phyloP scores from a whole-genome alignment of 2,888 invertebrate species.

The Polymixis lichenea region DNA sequence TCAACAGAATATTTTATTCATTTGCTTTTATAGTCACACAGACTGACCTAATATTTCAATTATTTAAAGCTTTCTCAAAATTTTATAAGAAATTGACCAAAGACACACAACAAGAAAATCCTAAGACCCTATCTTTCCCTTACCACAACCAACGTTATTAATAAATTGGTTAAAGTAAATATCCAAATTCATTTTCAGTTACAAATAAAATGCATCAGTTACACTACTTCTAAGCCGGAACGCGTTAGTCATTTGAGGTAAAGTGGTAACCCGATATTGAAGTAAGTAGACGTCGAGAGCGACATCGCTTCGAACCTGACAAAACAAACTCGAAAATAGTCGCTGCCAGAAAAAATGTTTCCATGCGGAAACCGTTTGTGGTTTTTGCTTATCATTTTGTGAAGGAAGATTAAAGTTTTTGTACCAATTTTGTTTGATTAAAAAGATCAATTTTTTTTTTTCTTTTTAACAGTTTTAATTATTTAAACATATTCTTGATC shows the following conservation, averaged over 20 bases:
- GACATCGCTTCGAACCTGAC: conserved; percentile 81
- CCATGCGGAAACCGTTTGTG: conserved; percentile 58
- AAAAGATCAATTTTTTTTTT: too few relatives aligned
- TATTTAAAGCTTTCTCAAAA: too few relatives aligned
- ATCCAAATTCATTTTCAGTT: conserved; percentile 16
- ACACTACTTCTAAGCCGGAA: conserved; percentile 60
- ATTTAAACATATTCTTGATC: neutral
- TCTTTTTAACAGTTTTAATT: neutral
- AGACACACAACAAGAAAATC: too few relatives aligned
- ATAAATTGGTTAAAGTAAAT: neutral
- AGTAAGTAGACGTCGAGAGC: conserved; percentile 80
- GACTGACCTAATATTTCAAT: too few relatives aligned
- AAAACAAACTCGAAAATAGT: conserved; percentile 86
- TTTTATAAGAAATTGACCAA: too few relatives aligned
- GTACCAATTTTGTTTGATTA: neutral
- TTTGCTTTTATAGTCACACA: too few relatives aligned
- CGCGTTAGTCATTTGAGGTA: conserved; percentile 63
- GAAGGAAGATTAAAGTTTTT: neutral
- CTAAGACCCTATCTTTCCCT: neutral
- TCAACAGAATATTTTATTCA: too few relatives aligned
- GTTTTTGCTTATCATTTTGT: conserved; percentile 38
- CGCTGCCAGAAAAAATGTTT: conserved; percentile 73
- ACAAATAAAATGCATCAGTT: conserved; percentile 50
- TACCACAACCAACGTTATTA: neutral
- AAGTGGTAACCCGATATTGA: conserved; percentile 85